Evolutionary conservation across 2,113 vertebrate species (phyloP).

Genomic region (Seriola dumerili): DNA sequence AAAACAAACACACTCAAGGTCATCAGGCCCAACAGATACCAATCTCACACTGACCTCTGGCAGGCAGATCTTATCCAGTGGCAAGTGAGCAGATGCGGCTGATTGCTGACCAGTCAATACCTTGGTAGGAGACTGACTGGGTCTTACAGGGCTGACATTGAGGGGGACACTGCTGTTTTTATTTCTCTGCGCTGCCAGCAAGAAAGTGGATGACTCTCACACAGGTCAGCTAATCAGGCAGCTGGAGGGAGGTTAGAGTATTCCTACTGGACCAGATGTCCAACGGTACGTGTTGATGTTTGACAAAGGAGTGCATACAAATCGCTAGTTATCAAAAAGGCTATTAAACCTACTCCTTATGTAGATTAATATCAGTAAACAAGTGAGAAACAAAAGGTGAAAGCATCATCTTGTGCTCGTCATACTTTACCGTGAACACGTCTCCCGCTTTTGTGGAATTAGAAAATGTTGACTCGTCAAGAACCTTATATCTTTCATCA

Average conservation of each 20-base stretch:
- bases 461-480: constrained; percentile 39
- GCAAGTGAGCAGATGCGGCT: constrained; percentile 44
- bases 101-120: constrained; percentile 50
- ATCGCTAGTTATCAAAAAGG: constrained; percentile 16
- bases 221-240: constrained; percentile 19
- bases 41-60: constrained; percentile 56
- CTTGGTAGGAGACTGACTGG: constrained; percentile 19
- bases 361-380: constrained; percentile 12
- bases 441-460: constrained; percentile 33
- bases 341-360: constrained; percentile 7
- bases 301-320: not conserved
- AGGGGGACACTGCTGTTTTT: constrained; percentile 19
- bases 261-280: constrained; percentile 36
- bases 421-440: constrained; percentile 16
- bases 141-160: constrained; percentile 36
- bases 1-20: constrained; percentile 62
- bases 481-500: constrained; percentile 32
- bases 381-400: constrained; percentile 10
- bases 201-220: constrained; percentile 1
- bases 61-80: constrained; percentile 35
- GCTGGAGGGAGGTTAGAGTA: not conserved
- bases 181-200: constrained; percentile 28
- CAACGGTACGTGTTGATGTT: constrained; percentile 16
- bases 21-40: constrained; percentile 41
- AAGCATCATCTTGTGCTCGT: constrained; percentile 4